These are phyloP conservation scores for Melanocharis versteri DNA, from an alignment of 2,113 vertebrate species.

Conservation along the genomic window DNA sequence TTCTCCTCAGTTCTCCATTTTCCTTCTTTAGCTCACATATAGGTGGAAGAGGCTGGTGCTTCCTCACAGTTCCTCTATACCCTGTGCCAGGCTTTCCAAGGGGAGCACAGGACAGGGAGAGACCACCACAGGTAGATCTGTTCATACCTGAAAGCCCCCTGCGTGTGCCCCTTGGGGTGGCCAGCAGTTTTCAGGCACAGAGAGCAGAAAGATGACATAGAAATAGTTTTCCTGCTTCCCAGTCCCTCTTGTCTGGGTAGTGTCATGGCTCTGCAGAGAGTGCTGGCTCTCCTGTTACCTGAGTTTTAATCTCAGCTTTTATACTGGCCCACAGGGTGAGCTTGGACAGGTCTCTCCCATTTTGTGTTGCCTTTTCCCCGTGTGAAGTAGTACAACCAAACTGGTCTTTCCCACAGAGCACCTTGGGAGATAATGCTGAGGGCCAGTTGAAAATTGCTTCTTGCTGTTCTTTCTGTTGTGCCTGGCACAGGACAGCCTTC, in stretches of 20 bases:
- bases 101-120: neutral
- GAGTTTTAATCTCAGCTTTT: neutral
- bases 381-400: neutral
- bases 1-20: neutral
- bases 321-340: neutral
- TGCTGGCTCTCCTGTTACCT: neutral
- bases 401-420: neutral
- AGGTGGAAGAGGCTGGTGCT: neutral
- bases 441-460: neutral
- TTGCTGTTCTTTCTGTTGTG: neutral
- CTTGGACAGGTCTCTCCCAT: neutral
- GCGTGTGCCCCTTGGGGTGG: neutral
- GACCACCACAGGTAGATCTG: neutral
- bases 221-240: neutral
- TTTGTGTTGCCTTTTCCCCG: neutral
- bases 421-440: neutral
- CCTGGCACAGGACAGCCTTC: neutral
- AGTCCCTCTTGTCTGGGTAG: neutral
- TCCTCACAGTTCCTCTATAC: neutral
- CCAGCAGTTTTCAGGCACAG: neutral
- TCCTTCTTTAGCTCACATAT: neutral
- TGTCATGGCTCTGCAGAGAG: neutral
- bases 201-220: neutral
- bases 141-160: neutral
- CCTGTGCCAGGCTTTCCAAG: neutral